These are phyloP conservation scores for Onchidella celtica DNA, from an alignment of 2,888 invertebrate genomes.

Conservation along the genomic window DNA sequence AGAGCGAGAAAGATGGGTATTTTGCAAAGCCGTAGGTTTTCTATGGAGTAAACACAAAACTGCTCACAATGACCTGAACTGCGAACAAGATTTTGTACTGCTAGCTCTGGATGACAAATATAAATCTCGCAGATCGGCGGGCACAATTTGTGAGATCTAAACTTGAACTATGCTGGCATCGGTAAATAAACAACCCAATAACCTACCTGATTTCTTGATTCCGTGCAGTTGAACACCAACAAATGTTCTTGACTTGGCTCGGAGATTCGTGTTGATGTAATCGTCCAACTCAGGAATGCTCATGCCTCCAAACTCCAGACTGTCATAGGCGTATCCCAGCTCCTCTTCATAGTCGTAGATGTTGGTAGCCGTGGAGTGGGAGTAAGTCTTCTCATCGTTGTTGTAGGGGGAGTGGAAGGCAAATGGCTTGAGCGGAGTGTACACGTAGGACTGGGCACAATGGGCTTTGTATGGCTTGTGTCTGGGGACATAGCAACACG, in stretches of 20 bases:
- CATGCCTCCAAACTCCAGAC: slow-evolving; percentile 56
- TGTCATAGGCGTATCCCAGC: slow-evolving; percentile 56
- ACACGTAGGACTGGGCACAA: slow-evolving; percentile 54
- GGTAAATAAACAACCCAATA: too few relatives aligned
- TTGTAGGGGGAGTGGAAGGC: slow-evolving; percentile 55
- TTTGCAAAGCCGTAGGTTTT: too few relatives aligned
- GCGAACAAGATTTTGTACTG: too few relatives aligned
- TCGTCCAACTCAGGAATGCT: slow-evolving; percentile 52
- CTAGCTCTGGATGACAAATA: too few relatives aligned
- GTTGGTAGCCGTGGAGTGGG: slow-evolving; percentile 51
- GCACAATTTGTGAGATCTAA: too few relatives aligned
- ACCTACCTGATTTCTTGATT: slow-evolving; percentile 47
- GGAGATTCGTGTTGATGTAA: slow-evolving; percentile 45
- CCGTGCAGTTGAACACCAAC: slow-evolving; percentile 54
- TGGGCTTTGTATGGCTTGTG: slow-evolving; percentile 54
- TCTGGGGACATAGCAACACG: background rate
- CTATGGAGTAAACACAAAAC: too few relatives aligned
- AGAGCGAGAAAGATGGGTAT: too few relatives aligned
- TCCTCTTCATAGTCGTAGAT: slow-evolving; percentile 57
- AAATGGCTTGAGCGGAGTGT: slow-evolving; percentile 55
- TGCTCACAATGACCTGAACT: too few relatives aligned
- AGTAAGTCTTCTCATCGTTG: slow-evolving; percentile 53
- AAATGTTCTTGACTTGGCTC: slow-evolving; percentile 49
- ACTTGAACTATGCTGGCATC: too few relatives aligned
- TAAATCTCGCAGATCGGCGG: too few relatives aligned